Base-by-base conservation (phyloP, 2,113 vertebrate genomes). In the Chionomys nivalis region DNA sequence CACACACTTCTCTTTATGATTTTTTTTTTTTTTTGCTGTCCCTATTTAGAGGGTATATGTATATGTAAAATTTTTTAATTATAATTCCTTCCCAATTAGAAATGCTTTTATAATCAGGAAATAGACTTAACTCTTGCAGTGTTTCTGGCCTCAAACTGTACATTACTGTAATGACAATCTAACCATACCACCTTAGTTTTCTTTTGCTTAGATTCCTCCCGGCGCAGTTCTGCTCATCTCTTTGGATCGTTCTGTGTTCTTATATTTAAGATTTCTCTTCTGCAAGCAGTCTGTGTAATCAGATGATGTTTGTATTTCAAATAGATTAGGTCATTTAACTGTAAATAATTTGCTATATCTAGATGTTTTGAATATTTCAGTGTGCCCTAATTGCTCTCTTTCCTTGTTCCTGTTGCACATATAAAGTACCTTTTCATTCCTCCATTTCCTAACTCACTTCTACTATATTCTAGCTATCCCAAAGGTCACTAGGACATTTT, bases 261-360 rank as follows among this genome's bases (percentile, higher is more conserved):
- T 63, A 8, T 83, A 17, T 10, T 63, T 28, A 82, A 82, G 13
- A 10, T 28, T 19, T 85, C 42, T 65, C 58, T 65, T 31, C 58
- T 85, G 83, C 63, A 83, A 85, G 10, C 70, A 89, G 36, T 26
- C 49, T 12, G 3, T 90, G 33, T 70, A 77, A 39, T 55, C 82
- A 91, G 49, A 78, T 21, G 36, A 36, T 70, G 44, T 75, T 91
- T 49, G 72, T 58, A 44, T 94, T 96, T 93, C 86, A 65, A 93
- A 75, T 77, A 77, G 13, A 76, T 26, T 61, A 87, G 24, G n/a
- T 90, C 49, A 86, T 47, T 81, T 92, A 93, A 61, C 78, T 83
- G 55, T 96, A 72, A 72, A 77, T 83, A 47, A 31, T 87, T 63
- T 90, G 26, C 44, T 88, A 33, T 66, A 76, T 83, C 42, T 82